Evolutionary conservation across 2,888 invertebrate genomes (phyloP).

Genomic region (Tubiluchus corallicola): DNA sequence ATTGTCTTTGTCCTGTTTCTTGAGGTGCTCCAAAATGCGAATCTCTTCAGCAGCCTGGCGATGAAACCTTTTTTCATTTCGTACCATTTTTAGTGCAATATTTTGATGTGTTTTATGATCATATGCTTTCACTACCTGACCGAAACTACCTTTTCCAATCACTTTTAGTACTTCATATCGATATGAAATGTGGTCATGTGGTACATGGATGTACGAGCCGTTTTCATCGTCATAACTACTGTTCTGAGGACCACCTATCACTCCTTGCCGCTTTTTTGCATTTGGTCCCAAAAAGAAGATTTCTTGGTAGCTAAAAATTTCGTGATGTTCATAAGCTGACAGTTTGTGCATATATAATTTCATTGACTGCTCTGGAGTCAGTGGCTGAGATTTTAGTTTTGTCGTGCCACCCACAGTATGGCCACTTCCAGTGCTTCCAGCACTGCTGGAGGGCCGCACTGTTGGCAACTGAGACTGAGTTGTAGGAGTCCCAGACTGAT

Average conservation of each 20-base stretch:
- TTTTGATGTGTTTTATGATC: constrained; percentile 92
- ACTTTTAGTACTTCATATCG: constrained; percentile 87
- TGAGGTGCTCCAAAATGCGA: constrained; percentile 53
- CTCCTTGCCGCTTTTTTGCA: constrained; percentile 71
- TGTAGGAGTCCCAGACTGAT: no score
- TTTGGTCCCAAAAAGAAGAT: constrained; percentile 83
- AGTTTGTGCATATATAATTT: constrained; percentile 46
- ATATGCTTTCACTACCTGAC: constrained; percentile 94
- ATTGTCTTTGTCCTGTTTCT: constrained; percentile 90
- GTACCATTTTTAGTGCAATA: constrained; percentile 90
- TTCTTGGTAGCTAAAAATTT: constrained; percentile 83
- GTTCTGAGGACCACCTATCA: constrained; percentile 68
- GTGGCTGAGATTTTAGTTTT: no score
- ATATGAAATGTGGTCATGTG: constrained; percentile 93
- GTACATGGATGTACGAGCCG: constrained; percentile 90
- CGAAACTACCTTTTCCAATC: constrained; percentile 96
- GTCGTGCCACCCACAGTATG: no score
- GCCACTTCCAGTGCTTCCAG: no score
- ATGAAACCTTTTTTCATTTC: constrained; percentile 95
- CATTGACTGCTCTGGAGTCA: constrained; percentile 29
- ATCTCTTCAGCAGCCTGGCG: constrained; percentile 97
- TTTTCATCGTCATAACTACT: constrained; percentile 96
- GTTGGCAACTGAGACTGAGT: no score
- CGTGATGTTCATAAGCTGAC: constrained; percentile 86
- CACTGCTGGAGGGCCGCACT: no score